Evolutionary conservation across 1,140 invertebrate genomes (phyloP), one percentile per base, ranked within the genome.

Genomic region (Elymnias hypermnestra): DNA sequence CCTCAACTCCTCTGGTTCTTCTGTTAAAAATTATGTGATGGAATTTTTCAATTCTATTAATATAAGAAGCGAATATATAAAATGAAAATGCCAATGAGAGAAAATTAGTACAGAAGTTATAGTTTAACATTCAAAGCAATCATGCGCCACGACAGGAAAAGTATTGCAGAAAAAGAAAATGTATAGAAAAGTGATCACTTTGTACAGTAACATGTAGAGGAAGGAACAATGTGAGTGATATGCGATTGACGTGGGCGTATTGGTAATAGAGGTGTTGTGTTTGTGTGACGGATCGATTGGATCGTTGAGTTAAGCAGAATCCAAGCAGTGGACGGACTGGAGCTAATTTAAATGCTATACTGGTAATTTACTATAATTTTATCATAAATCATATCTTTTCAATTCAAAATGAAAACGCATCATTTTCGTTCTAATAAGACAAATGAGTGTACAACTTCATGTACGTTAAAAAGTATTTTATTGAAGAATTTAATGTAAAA

Each of bases 241-340:
- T 19, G 39, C 14, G 31, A 41, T 52, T 33, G 22, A 15, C 8
- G 39, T 43, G 45, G 28, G 53, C 37, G 49, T 50, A 38, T 46
- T 28, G 19, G 39, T 9, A n/a, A 43, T 41, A 45, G 39, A 37
- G 26, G 33, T 53, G 53, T 57, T 43, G 45, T 50, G 53, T 60
- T 22, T 48, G 42, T 51, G 53, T 50, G 42, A 13, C 15, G 26
- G 36, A 25, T 22, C 29, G 14, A 28, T 31, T n/a, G n/a, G n/a
- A n/a, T n/a, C n/a, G n/a, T n/a, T n/a, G n/a, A n/a, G n/a, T 41
- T 45, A 53, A 49, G 57, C 53, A 25, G 41, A 38, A 12, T 48
- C 28, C 48, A 55, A 44, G 50, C 50, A 46, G 37, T 40, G 48
- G 47, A 50, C 35, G 53, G 54, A 64, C 50, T 51, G 40, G 59